Evolutionary conservation across 2,888 invertebrate genomes (phyloP).

Genomic region (Neocrepidodera transversa): DNA sequence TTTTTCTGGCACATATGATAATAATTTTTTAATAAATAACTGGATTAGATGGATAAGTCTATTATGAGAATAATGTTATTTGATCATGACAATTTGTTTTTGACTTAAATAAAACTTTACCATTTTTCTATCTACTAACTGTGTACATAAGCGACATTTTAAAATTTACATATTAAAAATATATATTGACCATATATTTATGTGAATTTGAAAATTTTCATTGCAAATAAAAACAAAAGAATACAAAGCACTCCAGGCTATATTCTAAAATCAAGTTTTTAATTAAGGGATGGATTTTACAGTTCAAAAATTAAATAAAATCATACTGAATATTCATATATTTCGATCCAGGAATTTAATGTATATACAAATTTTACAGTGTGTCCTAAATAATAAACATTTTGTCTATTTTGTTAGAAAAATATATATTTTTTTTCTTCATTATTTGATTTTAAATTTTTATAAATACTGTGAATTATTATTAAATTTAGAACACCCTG

Average conservation of each 20-base stretch:
- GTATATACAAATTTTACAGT: slow-evolving; percentile 11
- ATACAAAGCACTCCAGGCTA: not conserved
- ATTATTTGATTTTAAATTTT: not conserved
- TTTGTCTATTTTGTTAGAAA: not conserved
- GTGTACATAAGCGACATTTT: slow-evolving; percentile 17
- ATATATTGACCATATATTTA: slow-evolving; percentile 4
- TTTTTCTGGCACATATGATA: no score
- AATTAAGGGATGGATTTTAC: slow-evolving; percentile 9
- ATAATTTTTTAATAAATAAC: no score
- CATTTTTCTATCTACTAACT: slow-evolving; percentile 5
- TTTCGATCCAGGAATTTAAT: not conserved
- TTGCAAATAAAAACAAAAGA: not conserved
- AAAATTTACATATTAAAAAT: slow-evolving; percentile 8
- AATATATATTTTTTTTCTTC: slow-evolving; percentile 1
- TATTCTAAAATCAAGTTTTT: not conserved
- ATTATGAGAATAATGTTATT: no score
- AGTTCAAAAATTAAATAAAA: slow-evolving; percentile 8
- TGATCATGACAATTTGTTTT: no score
- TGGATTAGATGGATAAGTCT: no score
- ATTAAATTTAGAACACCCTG: slow-evolving; percentile 13
- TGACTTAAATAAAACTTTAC: slow-evolving; percentile 4
- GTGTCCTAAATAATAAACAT: slow-evolving; percentile 2
- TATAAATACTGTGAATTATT: not conserved
- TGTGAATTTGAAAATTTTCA: slow-evolving; percentile 4
- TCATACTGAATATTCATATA: not conserved